Evolutionary conservation across 2,113 vertebrate genomes (phyloP).

Genomic region (Nerophis ophidion): DNA sequence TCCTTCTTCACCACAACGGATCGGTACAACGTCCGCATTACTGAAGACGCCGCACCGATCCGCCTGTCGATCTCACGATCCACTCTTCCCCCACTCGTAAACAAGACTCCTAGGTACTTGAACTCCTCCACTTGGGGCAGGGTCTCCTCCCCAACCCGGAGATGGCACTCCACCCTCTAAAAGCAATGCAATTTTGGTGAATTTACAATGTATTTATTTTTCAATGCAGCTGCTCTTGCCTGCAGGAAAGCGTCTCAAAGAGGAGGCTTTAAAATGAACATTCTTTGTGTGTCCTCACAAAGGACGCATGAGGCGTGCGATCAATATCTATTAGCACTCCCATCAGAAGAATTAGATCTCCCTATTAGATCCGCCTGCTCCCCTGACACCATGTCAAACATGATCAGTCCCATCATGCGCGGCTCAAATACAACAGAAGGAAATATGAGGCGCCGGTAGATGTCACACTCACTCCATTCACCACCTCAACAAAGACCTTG

Average conservation of each 20-base stretch:
- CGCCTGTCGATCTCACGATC: too few relatives aligned
- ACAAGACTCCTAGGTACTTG: too few relatives aligned
- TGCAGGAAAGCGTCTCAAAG: not conserved
- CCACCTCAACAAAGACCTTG: not conserved
- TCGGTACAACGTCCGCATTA: too few relatives aligned
- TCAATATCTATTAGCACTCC: constrained; percentile 69
- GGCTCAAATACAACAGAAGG: constrained; percentile 47
- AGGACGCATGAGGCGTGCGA: constrained; percentile 49
- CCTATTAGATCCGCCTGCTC: constrained; percentile 58
- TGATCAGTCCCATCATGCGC: constrained; percentile 44
- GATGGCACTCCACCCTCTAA: too few relatives aligned
- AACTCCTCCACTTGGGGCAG: too few relatives aligned
- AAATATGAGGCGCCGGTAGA: constrained; percentile 51
- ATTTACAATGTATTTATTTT: too few relatives aligned
- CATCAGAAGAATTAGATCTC: constrained; percentile 67
- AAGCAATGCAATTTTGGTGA: too few relatives aligned
- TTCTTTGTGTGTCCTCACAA: constrained; percentile 29
- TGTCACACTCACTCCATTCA: constrained; percentile 37
- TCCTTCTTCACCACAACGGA: too few relatives aligned
- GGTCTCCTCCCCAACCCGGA: too few relatives aligned
- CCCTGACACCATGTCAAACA: constrained; percentile 61
- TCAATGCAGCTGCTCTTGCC: constrained; percentile 1
- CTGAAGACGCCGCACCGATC: too few relatives aligned
- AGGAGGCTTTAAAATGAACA: constrained; percentile 44
- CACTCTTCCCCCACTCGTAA: too few relatives aligned